Percentiles rank a stretch among this genome's conserved stretches.
These are phyloP conservation scores for Thera britannica DNA, from an alignment of 2,888 invertebrate genomes.

Conservation along the genomic window DNA sequence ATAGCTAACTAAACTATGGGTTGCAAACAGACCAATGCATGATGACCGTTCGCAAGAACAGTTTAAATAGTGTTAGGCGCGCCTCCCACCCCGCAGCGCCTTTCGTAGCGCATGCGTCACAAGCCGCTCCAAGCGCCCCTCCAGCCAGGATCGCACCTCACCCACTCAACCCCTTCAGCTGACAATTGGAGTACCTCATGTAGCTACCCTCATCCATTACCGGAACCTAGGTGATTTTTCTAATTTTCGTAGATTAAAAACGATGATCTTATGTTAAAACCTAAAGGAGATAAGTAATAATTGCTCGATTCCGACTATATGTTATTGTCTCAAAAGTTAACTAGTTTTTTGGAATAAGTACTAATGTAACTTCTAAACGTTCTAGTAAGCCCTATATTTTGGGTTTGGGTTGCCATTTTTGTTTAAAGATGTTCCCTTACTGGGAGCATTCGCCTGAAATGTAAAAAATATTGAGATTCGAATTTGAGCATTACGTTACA, in stretches of 20 bases:
- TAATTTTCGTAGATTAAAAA: neutral
- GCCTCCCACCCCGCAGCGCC: slow-evolving; percentile 83
- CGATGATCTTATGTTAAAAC: no score
- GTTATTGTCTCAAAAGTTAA: neutral
- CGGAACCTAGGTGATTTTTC: slow-evolving; percentile 1
- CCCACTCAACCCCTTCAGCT: slow-evolving; percentile 26
- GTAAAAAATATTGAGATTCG: no score
- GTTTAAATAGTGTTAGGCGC: slow-evolving; percentile 86
- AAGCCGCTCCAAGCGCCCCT: slow-evolving; percentile 65
- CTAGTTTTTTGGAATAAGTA: no score
- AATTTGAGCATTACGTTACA: no score
- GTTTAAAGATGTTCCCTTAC: no score
- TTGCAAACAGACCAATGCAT: slow-evolving; percentile 89
- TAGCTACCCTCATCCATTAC: slow-evolving; percentile 20
- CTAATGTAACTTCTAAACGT: no score
- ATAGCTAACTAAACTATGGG: slow-evolving; percentile 86
- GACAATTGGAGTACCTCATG: slow-evolving; percentile 18
- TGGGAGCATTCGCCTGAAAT: no score
- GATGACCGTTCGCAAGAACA: slow-evolving; percentile 86
- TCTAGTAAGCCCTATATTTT: no score
- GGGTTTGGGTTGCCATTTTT: no score
- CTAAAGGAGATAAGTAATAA: no score
- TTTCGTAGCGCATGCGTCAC: slow-evolving; percentile 87
- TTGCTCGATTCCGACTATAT: neutral
- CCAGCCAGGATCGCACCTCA: slow-evolving; percentile 36